Evolutionary conservation across 1,140 invertebrate species (phyloP).

Genomic region (Bombus turneri): DNA sequence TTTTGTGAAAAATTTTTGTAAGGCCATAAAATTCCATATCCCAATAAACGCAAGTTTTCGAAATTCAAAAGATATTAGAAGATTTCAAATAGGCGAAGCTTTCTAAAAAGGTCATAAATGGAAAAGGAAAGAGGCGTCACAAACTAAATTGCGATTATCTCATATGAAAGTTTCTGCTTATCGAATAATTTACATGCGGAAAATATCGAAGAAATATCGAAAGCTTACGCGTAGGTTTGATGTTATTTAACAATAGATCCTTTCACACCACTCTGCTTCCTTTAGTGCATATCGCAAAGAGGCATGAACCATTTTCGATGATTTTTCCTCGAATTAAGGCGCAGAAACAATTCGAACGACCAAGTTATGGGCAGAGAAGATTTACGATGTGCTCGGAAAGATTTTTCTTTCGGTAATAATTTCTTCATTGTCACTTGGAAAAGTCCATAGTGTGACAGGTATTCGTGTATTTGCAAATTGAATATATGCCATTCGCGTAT

Average conservation of each 20-base stretch:
- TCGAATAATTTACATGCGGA: no score
- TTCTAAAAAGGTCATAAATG: neutral
- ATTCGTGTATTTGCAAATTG: slow-evolving; percentile 60
- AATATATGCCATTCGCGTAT: slow-evolving; percentile 60
- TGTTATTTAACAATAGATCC: neutral
- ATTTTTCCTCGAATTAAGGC: neutral
- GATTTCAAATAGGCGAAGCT: no score
- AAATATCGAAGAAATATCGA: no score
- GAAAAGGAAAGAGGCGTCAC: no score
- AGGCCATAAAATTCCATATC: neutral
- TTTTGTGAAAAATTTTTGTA: no score
- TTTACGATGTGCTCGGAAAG: neutral
- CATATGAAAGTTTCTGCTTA: neutral
- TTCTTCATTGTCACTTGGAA: neutral
- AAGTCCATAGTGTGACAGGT: neutral
- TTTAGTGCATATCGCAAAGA: neutral
- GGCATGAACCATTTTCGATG: no score
- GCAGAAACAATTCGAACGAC: no score
- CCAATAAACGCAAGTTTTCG: no score
- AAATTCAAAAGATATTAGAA: no score
- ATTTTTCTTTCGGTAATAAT: neutral
- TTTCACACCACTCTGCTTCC: accelerated
- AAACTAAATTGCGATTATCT: neutral
- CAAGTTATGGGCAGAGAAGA: neutral
- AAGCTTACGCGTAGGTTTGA: no score